phyloP scores from a whole-genome alignment of 1,140 invertebrate species.

The Heterodera carotae region DNA sequence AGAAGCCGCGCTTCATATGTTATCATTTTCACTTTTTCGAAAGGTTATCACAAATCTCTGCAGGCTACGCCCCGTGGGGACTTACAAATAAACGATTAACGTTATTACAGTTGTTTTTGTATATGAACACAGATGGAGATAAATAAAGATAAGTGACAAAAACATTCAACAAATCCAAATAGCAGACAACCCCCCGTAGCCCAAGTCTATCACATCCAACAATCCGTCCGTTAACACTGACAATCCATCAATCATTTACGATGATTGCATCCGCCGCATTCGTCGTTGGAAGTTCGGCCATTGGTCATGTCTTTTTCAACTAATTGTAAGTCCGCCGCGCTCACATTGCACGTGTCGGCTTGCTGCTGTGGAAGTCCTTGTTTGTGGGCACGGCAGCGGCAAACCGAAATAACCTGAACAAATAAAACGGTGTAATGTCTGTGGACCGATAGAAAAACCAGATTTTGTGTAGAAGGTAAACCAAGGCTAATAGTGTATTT shows the following conservation, averaged over 20 bases:
- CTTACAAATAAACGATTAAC: conserved; percentile 1
- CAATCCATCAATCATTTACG: neutral
- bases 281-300: neutral
- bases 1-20: neutral
- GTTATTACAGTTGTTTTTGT: conserved; percentile 3
- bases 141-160: neutral
- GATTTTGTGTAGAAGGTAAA: too few relatives aligned
- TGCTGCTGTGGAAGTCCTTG: neutral
- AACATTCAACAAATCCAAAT: neutral
- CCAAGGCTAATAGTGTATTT: too few relatives aligned
- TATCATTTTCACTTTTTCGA: neutral
- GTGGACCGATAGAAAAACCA: too few relatives aligned
- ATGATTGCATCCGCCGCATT: neutral
- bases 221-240: too few relatives aligned
- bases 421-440: neutral
- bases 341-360: neutral
- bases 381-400: neutral
- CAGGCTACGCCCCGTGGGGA: neutral
- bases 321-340: neutral
- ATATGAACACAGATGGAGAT: neutral
- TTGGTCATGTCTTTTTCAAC: neutral
- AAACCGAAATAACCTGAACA: neutral
- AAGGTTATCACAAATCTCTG: neutral
- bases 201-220: neutral
- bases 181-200: neutral